These are phyloP conservation scores for Macrostomum lignano DNA, from an alignment of 1,140 invertebrate genomes.

Conservation along the genomic window DNA sequence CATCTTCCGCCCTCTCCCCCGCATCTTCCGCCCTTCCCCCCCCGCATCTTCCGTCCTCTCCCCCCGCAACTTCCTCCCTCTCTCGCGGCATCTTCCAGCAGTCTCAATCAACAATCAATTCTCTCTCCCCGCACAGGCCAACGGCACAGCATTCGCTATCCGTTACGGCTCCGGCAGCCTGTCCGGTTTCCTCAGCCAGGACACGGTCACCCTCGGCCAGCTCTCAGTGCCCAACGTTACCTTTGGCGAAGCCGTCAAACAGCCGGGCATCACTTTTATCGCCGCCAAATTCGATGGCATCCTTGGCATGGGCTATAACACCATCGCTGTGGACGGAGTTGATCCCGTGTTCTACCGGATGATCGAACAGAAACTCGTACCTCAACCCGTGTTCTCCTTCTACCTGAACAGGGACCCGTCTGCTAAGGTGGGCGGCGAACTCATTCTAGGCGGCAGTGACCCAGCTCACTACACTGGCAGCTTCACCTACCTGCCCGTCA, in stretches of 20 bases:
- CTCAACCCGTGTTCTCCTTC: slow-evolving; percentile 64
- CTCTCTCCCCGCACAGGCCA: no score
- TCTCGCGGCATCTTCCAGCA: no score
- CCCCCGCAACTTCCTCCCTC: no score
- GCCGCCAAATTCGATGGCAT: slow-evolving; percentile 72
- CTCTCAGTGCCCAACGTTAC: slow-evolving; percentile 31
- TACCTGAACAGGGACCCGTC: slow-evolving; percentile 52
- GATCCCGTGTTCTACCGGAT: slow-evolving; percentile 73
- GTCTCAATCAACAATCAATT: no score
- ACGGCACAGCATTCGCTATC: slow-evolving; percentile 71
- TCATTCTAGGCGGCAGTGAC: slow-evolving; percentile 81
- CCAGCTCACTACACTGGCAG: slow-evolving; percentile 56
- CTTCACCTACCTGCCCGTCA: slow-evolving; percentile 64
- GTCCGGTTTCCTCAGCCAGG: slow-evolving; percentile 69
- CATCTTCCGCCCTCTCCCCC: no score
- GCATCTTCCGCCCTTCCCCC: no score
- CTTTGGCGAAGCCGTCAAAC: slow-evolving; percentile 77
- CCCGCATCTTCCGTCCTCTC: no score
- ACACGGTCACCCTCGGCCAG: slow-evolving; percentile 41
- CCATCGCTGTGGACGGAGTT: slow-evolving; percentile 56
- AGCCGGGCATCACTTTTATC: slow-evolving; percentile 56
- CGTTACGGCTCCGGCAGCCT: slow-evolving; percentile 78
- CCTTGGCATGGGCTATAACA: slow-evolving; percentile 32
- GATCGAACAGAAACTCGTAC: slow-evolving; percentile 50
- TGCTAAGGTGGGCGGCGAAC: slow-evolving; percentile 50